Evolutionary conservation across 2,797 vertebrate genomes (phyloP).

Genomic region (Tokudaia tokunoshimensis): DNA sequence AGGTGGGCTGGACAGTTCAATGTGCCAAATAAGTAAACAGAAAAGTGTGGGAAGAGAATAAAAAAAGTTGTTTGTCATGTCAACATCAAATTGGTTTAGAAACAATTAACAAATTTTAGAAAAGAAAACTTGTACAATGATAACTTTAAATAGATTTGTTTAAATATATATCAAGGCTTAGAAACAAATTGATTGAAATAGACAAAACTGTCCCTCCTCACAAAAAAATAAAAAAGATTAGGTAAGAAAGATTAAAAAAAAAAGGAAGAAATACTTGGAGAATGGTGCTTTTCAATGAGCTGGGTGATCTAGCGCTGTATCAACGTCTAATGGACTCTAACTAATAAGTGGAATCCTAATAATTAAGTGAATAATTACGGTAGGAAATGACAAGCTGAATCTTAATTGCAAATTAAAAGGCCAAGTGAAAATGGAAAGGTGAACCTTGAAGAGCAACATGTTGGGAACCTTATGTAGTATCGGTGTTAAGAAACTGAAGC

Average conservation of each 20-base stretch:
- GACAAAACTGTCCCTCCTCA: background rate
- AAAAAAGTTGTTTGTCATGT: background rate
- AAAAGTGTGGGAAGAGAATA: background rate
- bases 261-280: background rate
- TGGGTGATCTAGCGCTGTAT: background rate
- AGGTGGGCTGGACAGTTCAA: background rate
- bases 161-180: background rate
- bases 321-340: background rate
- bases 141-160: background rate
- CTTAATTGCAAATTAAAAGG: background rate
- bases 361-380: background rate
- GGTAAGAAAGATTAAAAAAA: background rate
- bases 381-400: background rate
- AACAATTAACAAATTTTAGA: slow-evolving; percentile 21
- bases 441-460: background rate
- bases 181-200: background rate
- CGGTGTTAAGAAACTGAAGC: background rate
- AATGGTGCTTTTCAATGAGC: background rate
- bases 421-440: background rate
- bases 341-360: background rate
- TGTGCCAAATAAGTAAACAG: background rate
- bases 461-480: background rate
- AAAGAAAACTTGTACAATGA: background rate
- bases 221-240: background rate
- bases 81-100: slow-evolving; percentile 18